Base-by-base conservation (phyloP, 1,140 invertebrate species). In the Temnothorax longispinosus region DNA sequence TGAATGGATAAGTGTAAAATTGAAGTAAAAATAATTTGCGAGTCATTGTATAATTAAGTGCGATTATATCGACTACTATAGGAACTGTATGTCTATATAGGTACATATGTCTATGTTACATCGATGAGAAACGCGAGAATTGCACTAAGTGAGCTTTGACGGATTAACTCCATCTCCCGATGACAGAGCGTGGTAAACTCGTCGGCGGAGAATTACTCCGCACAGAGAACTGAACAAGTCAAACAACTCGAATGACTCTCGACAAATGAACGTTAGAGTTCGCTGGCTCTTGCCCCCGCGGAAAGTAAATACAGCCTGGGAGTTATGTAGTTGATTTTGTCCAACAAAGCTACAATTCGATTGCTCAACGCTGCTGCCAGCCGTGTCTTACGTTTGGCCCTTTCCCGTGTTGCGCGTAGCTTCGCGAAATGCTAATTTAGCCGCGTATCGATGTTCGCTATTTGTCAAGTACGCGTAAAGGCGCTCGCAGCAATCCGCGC, bases 161-260 rank as follows among this genome's bases (percentile, higher is more conserved):
- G 69, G 86, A 87, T 87, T 87, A 87, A 75, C 60, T 47, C 69
- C 47, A 54, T 84, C 80, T 60, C 32, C 21, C 50, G n/a, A 60
- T 82, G 80, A 64, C 56, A 35, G 47, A 5, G 56, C 60, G 69
- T 84, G 52, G 82, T 54, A 87, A 87, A 84, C 65, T 72, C 58
- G 44, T 84, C 67, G 67, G 27, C 69, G 32, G 76, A 69, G 64
- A 82, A 80, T 82, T 82, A 71, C 78, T 86, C 44, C 13, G 44
- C 54, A 62, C 77, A 64, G 62, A 44, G 64, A 27, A 62, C 64
- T 47, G 74, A 84, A 90, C 86, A 88, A 90, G 89, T 90, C 85
- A 89, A 85, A 89, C 88, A 87, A 81, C 87, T 87, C 72, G 67
- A 84, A 88, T 82, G 89, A 90, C 89, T 88, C 85, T 88, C 88